phyloP scores from a whole-genome alignment of 2,888 invertebrate species.

The Electrophaes corylata region DNA sequence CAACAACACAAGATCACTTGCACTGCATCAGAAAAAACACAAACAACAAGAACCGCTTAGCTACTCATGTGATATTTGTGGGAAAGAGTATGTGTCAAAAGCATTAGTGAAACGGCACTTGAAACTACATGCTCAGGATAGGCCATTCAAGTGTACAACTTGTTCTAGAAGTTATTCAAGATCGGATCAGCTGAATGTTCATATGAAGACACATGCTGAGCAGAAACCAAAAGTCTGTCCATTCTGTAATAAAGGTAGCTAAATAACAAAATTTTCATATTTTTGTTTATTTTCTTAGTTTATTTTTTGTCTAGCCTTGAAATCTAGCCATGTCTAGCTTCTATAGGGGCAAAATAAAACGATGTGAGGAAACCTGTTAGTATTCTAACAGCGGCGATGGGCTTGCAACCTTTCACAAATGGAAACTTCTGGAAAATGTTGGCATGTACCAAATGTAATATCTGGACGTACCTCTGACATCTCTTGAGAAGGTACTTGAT shows the following conservation, averaged over 20 bases:
- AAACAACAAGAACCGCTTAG: constrained; percentile 49
- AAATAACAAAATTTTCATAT: too few relatives aligned
- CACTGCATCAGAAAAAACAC: constrained; percentile 19
- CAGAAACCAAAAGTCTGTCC: constrained; percentile 83
- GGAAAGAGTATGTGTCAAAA: constrained; percentile 69
- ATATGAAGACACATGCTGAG: constrained; percentile 84
- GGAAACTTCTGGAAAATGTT: too few relatives aligned
- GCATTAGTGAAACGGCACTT: constrained; percentile 75
- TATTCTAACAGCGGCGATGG: too few relatives aligned
- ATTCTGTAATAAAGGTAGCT: constrained; percentile 83
- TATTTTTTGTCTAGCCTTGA: too few relatives aligned
- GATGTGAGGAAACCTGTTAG: too few relatives aligned
- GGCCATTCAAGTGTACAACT: constrained; percentile 79
- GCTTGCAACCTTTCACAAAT: too few relatives aligned
- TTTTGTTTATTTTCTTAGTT: too few relatives aligned
- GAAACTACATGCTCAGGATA: constrained; percentile 80
- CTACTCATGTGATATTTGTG: constrained; percentile 75
- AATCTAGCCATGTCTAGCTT: too few relatives aligned
- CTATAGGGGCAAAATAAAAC: too few relatives aligned
- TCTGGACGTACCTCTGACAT: too few relatives aligned
- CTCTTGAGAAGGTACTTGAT: too few relatives aligned
- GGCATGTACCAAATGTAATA: too few relatives aligned
- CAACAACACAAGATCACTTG: constrained; percentile 4
- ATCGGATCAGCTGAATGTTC: constrained; percentile 82
- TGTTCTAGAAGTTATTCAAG: constrained; percentile 85